These are phyloP conservation scores for Ovibos moschatus DNA, from an alignment of 2,113 vertebrate genomes.

Conservation along the genomic window DNA sequence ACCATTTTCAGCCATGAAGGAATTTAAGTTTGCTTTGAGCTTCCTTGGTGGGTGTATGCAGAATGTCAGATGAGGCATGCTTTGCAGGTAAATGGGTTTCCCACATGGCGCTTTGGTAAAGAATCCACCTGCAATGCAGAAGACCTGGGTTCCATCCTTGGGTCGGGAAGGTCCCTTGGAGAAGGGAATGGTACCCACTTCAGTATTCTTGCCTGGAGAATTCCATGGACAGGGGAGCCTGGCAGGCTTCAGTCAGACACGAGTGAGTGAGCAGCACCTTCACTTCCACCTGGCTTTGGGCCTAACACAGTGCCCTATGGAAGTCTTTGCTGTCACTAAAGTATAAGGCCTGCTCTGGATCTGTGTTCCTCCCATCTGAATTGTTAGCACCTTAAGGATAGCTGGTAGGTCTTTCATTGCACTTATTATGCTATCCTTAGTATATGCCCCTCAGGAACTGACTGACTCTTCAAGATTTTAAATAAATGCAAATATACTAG, in stretches of 20 bases:
- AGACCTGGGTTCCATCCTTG: not conserved
- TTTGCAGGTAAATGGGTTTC: not conserved
- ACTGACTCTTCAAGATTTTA: not conserved
- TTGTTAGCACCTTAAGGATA: not conserved
- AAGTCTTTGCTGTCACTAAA: not conserved
- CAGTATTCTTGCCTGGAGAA: not conserved
- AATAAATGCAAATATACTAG: conserved; percentile 5
- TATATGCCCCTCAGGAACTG: not conserved
- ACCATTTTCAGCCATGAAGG: not conserved
- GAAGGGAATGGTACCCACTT: not conserved
- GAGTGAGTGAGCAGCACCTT: not conserved
- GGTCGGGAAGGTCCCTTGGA: not conserved
- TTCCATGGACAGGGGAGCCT: not conserved
- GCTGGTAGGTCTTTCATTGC: not conserved
- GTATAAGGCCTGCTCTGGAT: not conserved
- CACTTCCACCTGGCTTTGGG: not conserved
- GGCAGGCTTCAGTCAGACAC: accelerated
- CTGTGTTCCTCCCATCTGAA: not conserved
- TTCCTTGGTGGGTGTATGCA: not conserved
- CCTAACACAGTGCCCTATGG: accelerated
- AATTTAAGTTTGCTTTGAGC: not conserved
- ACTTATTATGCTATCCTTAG: not conserved
- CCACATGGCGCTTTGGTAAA: accelerated
- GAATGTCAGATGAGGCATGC: not conserved
- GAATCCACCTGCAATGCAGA: not conserved